Evolutionary conservation across 2,888 invertebrate genomes (phyloP), one percentile per base, ranked within the genome.

Genomic region (Amiota mariae): DNA sequence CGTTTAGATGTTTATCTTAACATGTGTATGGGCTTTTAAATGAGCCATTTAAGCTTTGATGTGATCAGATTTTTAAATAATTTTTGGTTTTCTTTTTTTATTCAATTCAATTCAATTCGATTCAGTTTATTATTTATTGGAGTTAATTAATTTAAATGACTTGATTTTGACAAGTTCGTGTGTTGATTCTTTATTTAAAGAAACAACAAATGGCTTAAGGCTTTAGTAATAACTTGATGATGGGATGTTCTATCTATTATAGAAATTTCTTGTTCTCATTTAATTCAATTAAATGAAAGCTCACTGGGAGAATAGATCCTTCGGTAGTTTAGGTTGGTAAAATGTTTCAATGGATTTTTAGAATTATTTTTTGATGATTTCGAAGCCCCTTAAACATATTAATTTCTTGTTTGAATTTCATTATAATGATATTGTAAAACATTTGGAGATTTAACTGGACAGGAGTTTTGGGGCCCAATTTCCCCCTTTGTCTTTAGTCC

Each of bases 11-110:
- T 71, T 71, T 46, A 54, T 36, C 59, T n/a, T 46, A 48, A 49
- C 59, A 73, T 71, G 24, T 51, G 36, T 51, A 36, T 70, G 8
- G 36, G 24, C 54, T 36, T 36, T 36, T 78, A 79, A 80, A 79
- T 73, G 77, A 80, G 70, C 75, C 76, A 74, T 75, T 80, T 72
- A 77, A 36, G 73, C 15, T 64, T 24, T 70, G 3, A 63, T 63
- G 24, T 63, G 46, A 46, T 24, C 36, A 59, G 59, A 59, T 18
- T 59, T 54, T 59, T 59, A 59, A 59, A 18, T 20, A 59, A 18
- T 18, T 59, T 59, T 36, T 6, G 2, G 36, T 36, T 36, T 36
- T 36, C 8, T 36, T 36, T 36, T 36, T 24, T 24, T 13, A 2
- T 51, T 54, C 24, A 24, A 54, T 54, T 54, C n/a, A 54, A n/a